Evolutionary conservation across 2,888 invertebrate genomes (phyloP), one percentile per base, ranked within the genome.

Genomic region (Lycophotia porphyrea): DNA sequence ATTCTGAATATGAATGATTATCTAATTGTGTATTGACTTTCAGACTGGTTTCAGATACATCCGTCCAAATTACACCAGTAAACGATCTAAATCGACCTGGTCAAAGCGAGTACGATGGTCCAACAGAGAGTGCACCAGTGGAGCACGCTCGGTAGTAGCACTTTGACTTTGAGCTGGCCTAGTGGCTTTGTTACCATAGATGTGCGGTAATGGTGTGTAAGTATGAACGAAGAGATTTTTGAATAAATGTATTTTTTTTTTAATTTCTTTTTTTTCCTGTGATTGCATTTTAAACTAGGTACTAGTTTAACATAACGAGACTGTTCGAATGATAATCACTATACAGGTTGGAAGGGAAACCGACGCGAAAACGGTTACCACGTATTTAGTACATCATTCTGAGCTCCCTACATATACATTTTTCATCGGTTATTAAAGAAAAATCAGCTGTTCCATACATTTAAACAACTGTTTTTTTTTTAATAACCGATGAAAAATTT

Each of bases 11-110:
- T n/a, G 27, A 75, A 36, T 66, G 2, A 67, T 42, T 49, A n/a
- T n/a, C n/a, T n/a, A 9, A 47, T 39, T n/a, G 9, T 39, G 9
- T 47, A 18, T 78, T 78, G 49, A 76, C 24, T 69, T 78, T 49
- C 42, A 79, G 49, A 79, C 24, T 49, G 24, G 27, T 79, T 80
- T 80, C 80, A 80, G 80, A 67, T 42, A 44, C 63, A 49, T 24
- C 49, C 2, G 1, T 7, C 15, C 39, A 55, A 13, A 52, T 58
- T 8, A 64, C 67, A 34, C 63, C 82, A 0, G 4, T 82, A 49
- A 42, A 82, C 34, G 78, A 74, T 34, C 8, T 34, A 0, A 65
- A 74, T 27, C 39, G 2, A 44, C 24, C 24, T 21, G 42, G 42
- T 3, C 13, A 42, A 21, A 8, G 27, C 5, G 24, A 34, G 18